Evolutionary conservation across 2,113 vertebrate genomes (phyloP).

Genomic region (Paracyprichromis sp.): DNA sequence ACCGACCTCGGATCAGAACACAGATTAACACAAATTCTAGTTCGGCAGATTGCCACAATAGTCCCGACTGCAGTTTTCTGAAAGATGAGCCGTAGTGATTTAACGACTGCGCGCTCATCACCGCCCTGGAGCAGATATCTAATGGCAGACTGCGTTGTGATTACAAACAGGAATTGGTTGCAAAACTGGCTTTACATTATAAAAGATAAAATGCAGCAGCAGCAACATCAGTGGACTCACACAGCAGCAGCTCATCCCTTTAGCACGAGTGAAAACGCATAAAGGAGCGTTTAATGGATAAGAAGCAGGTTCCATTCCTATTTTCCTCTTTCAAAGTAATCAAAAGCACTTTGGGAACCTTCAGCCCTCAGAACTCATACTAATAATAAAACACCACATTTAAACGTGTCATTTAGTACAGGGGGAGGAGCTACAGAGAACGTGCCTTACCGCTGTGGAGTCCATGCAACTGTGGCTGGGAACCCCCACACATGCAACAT

Average conservation of each 20-base stretch:
- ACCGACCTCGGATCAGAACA: not conserved
- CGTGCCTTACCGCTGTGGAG: not conserved
- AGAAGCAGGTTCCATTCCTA: not conserved
- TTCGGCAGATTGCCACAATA: not conserved
- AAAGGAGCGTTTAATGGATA: not conserved
- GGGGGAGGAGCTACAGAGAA: not conserved
- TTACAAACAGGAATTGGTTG: not conserved
- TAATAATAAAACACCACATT: not conserved
- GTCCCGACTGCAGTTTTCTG: not conserved
- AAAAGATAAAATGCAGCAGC: not conserved
- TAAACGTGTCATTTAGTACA: not conserved
- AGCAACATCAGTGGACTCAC: not conserved
- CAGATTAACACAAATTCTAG: not conserved
- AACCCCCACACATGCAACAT: not conserved
- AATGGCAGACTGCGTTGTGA: not conserved
- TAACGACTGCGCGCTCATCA: accelerated
- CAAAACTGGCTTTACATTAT: not conserved
- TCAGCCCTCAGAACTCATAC: not conserved
- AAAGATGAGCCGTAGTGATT: not conserved
- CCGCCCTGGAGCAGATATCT: accelerated
- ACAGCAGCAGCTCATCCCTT: not conserved
- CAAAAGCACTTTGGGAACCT: not conserved
- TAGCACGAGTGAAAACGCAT: not conserved
- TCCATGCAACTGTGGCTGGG: not conserved
- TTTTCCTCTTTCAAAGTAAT: not conserved